Percentiles rank a stretch among this genome's conserved stretches.
Evolutionary conservation across 2,113 vertebrate species (phyloP).

Genomic region (Scortum barcoo): DNA sequence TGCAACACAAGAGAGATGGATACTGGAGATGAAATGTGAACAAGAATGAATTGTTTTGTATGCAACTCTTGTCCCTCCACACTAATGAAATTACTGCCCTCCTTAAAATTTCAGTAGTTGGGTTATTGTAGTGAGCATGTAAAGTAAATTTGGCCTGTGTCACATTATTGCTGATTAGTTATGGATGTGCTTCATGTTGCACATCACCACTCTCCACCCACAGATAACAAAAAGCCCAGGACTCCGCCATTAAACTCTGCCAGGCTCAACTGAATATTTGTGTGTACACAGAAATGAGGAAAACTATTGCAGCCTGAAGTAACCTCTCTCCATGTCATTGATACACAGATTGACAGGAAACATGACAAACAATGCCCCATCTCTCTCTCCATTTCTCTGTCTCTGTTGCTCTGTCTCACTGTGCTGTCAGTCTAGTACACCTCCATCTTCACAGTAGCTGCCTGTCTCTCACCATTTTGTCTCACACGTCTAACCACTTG

Average conservation of each 20-base stretch:
- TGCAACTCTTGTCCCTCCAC: neutral
- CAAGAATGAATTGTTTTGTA: neutral
- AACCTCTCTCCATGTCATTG: neutral
- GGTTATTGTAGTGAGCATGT: neutral
- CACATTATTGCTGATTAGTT: neutral
- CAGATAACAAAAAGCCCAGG: slow-evolving; percentile 8
- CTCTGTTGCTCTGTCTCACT: neutral
- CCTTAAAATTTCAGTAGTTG: neutral
- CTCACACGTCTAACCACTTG: slow-evolving; percentile 11
- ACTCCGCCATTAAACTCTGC: slow-evolving; percentile 1
- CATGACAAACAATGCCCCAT: neutral
- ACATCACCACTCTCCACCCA: neutral
- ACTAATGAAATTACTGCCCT: neutral
- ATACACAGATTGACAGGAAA: slow-evolving; percentile 23
- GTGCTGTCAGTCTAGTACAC: neutral
- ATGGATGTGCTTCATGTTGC: neutral
- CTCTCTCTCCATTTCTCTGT: neutral
- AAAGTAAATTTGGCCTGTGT: neutral
- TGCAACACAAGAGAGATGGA: neutral
- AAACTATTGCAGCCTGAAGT: slow-evolving; percentile 12
- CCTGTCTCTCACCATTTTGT: slow-evolving; percentile 18
- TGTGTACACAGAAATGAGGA: slow-evolving; percentile 26
- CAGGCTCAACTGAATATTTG: slow-evolving; percentile 38
- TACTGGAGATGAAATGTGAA: neutral
- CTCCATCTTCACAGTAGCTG: slow-evolving; percentile 14